These are phyloP conservation scores for Microcebus lehilahytsara DNA, from an alignment of 2,113 vertebrate species.

Conservation along the genomic window DNA sequence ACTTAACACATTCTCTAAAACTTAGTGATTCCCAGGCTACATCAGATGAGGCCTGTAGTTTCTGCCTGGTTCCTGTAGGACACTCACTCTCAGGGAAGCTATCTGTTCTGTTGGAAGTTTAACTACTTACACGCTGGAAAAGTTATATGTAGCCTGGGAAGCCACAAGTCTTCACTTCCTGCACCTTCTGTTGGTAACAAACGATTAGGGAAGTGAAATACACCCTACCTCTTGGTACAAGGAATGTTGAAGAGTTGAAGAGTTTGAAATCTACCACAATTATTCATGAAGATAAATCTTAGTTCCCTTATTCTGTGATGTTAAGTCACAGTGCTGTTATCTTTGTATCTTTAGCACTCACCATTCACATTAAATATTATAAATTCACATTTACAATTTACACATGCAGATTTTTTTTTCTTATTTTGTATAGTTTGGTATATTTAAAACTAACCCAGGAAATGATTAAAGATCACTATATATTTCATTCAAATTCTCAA, in stretches of 20 bases:
- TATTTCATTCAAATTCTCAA: neutral
- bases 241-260: neutral
- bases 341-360: neutral
- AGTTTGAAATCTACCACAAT: neutral
- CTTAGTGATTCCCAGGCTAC: no score
- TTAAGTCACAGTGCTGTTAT: neutral
- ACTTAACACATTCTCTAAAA: neutral
- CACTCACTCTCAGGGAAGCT: no score
- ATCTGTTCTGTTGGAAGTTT: no score
- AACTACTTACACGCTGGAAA: no score
- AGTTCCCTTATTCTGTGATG: neutral
- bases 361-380: neutral
- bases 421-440: neutral
- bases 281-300: neutral
- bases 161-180: neutral
- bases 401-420: neutral
- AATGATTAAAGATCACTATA: neutral
- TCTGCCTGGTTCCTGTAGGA: no score
- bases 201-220: neutral
- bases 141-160: neutral
- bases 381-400: neutral
- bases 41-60: no score
- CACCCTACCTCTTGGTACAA: neutral
- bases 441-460: neutral
- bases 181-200: neutral